Conservation (phyloP, 2,888 invertebrate species). For the Bugulina stolonifera region DNA sequence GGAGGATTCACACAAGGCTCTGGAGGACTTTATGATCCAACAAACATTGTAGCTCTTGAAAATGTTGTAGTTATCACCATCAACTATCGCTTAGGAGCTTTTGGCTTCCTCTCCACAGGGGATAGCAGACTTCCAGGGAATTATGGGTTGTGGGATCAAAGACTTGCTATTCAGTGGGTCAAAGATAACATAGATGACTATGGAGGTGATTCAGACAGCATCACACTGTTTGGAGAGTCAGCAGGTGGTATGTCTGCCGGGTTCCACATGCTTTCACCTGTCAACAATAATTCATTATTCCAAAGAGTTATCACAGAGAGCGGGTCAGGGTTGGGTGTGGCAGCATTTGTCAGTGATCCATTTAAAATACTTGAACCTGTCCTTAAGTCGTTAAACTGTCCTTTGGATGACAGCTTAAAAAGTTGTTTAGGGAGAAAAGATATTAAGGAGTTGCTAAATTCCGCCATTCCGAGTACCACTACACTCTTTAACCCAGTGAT, state of each 20-base stretch:
- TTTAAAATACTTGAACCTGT: background rate
- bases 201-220: conserved; percentile 33
- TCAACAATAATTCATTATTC: conserved; percentile 28
- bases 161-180: conserved; percentile 36
- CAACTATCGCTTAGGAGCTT: conserved; percentile 35
- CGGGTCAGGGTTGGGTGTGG: background rate
- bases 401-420: background rate
- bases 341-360: background rate
- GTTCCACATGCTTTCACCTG: conserved; percentile 33
- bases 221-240: conserved; percentile 39
- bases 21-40: background rate
- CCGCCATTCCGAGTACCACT: too few species aligned
- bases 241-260: conserved; percentile 35
- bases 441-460: background rate
- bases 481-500: background rate
- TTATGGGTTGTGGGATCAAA: conserved; percentile 37
- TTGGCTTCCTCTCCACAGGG: conserved; percentile 37
- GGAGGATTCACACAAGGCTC: conserved; percentile 26
- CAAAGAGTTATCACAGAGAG: conserved; percentile 9
- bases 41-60: conserved; percentile 30
- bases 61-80: conserved; percentile 35
- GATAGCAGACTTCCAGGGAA: conserved; percentile 35
- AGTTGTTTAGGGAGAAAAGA: background rate
- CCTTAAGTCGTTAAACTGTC: background rate
- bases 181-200: conserved; percentile 35